Percentiles rank a stretch among this genome's conserved stretches.
These are phyloP conservation scores for Myripristis murdjan DNA, from an alignment of 2,797 vertebrate species.

Conservation along the genomic window DNA sequence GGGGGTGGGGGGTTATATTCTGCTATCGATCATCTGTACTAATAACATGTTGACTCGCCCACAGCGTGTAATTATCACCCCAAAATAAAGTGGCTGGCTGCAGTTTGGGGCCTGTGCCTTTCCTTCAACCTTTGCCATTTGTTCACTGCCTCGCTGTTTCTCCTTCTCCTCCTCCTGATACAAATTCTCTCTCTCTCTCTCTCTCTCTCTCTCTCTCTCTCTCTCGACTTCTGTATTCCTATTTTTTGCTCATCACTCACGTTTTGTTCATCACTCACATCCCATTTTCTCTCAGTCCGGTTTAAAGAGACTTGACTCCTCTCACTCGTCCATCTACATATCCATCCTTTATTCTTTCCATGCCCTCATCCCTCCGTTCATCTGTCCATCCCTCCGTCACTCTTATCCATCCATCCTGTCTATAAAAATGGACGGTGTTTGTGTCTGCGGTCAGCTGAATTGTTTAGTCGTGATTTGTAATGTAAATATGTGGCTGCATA, in stretches of 20 bases:
- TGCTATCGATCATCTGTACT: conserved; percentile 85
- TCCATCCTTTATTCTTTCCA: conserved; percentile 10
- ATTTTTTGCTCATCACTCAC: no score
- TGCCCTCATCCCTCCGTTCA: conserved; percentile 39
- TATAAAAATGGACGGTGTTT: conserved; percentile 73
- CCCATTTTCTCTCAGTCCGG: no score
- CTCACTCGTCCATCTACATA: background rate
- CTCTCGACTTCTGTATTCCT: background rate
- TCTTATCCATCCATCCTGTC: conserved; percentile 42
- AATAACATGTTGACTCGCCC: conserved; percentile 77
- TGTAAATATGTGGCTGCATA: conserved; percentile 81
- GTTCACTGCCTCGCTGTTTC: conserved; percentile 11
- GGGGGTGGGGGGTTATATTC: conserved; percentile 68
- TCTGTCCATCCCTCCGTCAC: conserved; percentile 39
- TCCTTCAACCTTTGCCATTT: conserved; percentile 9
- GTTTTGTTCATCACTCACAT: no score
- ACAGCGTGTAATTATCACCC: conserved; percentile 80
- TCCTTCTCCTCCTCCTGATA: background rate
- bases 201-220: background rate
- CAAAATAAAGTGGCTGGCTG: conserved; percentile 79
- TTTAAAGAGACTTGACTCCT: no score
- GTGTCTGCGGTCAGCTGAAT: conserved; percentile 69
- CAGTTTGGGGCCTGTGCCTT: conserved; percentile 48
- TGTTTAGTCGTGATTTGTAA: conserved; percentile 83
- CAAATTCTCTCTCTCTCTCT: conserved; percentile 12